These are phyloP conservation scores for Peromyscus californicus DNA, from an alignment of 2,113 vertebrate genomes.

Conservation along the genomic window DNA sequence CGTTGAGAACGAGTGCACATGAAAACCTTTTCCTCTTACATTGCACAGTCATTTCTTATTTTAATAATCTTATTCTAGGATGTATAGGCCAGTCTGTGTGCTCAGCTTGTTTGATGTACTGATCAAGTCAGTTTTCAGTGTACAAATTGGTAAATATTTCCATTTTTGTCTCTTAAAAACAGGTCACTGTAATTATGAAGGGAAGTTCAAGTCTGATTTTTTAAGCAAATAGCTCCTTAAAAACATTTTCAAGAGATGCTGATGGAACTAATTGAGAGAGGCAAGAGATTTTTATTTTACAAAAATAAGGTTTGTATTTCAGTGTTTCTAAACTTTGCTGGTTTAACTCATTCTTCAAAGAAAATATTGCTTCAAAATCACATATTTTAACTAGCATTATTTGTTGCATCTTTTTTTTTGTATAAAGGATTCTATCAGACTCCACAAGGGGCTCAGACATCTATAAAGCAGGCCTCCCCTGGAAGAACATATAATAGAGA, in stretches of 20 bases:
- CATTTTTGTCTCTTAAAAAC: constrained; percentile 66
- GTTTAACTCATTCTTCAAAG: constrained; percentile 42
- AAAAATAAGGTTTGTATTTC: constrained; percentile 30
- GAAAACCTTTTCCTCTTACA: constrained; percentile 12
- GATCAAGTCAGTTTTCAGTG: constrained; percentile 42
- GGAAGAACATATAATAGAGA: neutral
- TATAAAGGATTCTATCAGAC: neutral
- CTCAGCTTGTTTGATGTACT: neutral
- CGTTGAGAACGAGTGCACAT: neutral
- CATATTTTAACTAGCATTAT: constrained; percentile 13
- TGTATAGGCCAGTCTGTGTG: neutral
- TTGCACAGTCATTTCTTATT: neutral
- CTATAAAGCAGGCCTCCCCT: constrained; percentile 20
- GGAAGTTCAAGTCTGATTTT: constrained; percentile 45
- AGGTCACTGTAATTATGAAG: constrained; percentile 65
- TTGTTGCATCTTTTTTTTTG: neutral
- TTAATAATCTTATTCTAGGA: neutral
- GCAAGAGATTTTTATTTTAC: neutral
- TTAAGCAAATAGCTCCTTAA: constrained; percentile 70
- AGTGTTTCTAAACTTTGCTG: constrained; percentile 34
- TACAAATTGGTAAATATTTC: constrained; percentile 54
- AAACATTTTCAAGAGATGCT: constrained; percentile 67
- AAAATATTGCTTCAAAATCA: constrained; percentile 50
- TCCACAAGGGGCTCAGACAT: neutral
- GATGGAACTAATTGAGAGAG: constrained; percentile 66